Conservation (phyloP, 2,888 invertebrate species). For the Cantharis rufa region DNA sequence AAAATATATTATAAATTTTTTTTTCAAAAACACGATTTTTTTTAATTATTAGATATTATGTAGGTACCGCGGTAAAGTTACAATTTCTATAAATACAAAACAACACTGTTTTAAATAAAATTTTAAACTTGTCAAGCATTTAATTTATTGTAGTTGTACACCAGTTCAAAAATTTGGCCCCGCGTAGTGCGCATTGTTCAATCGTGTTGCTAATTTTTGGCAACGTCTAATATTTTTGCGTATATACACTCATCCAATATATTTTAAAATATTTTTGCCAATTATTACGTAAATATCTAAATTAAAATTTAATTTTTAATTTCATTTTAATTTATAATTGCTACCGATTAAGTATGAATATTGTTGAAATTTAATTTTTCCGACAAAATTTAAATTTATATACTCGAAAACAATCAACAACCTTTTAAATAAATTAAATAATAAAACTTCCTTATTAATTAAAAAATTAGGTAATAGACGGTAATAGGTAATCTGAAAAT, state of each 20-base stretch:
- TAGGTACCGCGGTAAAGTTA: neutral
- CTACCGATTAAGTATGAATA: neutral
- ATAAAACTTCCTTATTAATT: too few relatives aligned
- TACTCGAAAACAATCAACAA: too few relatives aligned
- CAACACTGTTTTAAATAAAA: slow-evolving; percentile 15
- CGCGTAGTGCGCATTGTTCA: slow-evolving; percentile 31
- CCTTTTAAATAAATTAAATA: neutral
- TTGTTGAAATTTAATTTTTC: neutral
- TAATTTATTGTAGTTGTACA: slow-evolving; percentile 24
- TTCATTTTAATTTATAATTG: neutral
- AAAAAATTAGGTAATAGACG: too few relatives aligned
- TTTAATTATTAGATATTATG: neutral
- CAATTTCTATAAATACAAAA: neutral
- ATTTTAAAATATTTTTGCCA: slow-evolving; percentile 6
- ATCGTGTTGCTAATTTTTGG: slow-evolving; percentile 29
- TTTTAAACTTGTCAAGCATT: slow-evolving; percentile 14
- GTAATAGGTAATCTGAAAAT: too few relatives aligned
- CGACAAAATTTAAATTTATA: neutral
- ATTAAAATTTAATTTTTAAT: neutral
- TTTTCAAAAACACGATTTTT: neutral
- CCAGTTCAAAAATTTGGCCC: slow-evolving; percentile 33
- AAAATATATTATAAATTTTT: neutral
- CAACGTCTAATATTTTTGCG: slow-evolving; percentile 15
- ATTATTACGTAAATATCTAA: slow-evolving; percentile 1
- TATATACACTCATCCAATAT: neutral